Percentiles rank a stretch among this genome's conserved stretches.
phyloP scores from a whole-genome alignment of 1,140 invertebrate genomes.

The Proctacanthus coquilletti region DNA sequence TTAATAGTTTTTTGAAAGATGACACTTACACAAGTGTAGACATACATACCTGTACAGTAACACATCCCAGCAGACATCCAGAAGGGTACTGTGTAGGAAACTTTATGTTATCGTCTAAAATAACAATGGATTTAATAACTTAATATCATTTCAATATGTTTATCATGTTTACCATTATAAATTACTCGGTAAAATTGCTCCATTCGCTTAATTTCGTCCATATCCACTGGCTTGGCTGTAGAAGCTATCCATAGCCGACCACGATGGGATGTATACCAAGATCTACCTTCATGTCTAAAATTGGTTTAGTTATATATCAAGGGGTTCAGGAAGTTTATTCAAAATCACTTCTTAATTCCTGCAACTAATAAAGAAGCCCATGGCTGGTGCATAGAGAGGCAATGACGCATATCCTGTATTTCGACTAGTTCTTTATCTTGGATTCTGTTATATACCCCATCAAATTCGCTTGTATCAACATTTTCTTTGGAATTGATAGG shows the following conservation, averaged over 20 bases:
- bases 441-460: conserved; percentile 35
- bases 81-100: conserved; percentile 76
- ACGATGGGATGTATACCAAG: conserved; percentile 82
- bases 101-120: conserved; percentile 44
- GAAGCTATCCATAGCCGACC: conserved; percentile 91
- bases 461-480: conserved; percentile 10
- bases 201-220: conserved; percentile 50
- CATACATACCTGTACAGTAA: conserved; percentile 31
- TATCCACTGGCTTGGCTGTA: conserved; percentile 53
- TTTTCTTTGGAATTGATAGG: conserved; percentile 6
- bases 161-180: conserved; percentile 41
- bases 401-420: conserved; percentile 77
- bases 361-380: conserved; percentile 81
- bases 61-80: conserved; percentile 79
- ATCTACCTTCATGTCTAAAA: conserved; percentile 78
- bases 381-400: conserved; percentile 91
- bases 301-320: background rate
- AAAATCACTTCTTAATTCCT: conserved; percentile 73
- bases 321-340: background rate
- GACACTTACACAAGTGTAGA: background rate
- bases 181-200: conserved; percentile 55
- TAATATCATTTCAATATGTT: conserved; percentile 2
- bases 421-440: conserved; percentile 75
- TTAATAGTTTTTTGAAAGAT: background rate
- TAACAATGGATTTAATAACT: conserved; percentile 4